Conservation (phyloP, 2,888 invertebrate species). For the Polia nebulosa region DNA sequence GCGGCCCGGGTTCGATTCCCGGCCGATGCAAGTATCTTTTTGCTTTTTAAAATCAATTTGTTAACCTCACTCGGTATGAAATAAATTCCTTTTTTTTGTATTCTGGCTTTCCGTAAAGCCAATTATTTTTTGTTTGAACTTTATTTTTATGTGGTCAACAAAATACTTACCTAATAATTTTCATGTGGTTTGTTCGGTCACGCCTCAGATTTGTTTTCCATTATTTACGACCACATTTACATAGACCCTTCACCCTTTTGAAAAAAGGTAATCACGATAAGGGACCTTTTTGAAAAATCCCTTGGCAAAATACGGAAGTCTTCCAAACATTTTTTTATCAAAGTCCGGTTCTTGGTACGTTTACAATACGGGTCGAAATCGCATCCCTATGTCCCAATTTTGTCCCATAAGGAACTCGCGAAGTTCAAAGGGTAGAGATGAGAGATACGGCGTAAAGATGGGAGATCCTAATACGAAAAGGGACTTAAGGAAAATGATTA, state of each 20-base stretch:
- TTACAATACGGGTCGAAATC: constrained; percentile 40
- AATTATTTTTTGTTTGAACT: background rate
- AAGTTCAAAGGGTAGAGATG: constrained; percentile 51
- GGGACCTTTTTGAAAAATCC: constrained; percentile 27
- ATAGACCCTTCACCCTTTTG: background rate
- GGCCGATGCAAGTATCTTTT: constrained; percentile 80
- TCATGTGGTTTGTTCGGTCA: constrained; percentile 25
- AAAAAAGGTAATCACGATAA: constrained; percentile 42
- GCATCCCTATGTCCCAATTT: constrained; percentile 24
- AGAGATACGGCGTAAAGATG: constrained; percentile 24
- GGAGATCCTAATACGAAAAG: background rate
- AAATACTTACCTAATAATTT: constrained; percentile 16
- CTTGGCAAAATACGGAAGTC: constrained; percentile 18
- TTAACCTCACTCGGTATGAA: no score
- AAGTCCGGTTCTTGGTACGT: constrained; percentile 15
- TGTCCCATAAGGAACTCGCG: constrained; percentile 27
- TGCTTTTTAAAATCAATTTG: background rate
- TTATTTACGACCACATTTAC: constrained; percentile 31
- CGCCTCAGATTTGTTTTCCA: constrained; percentile 33
- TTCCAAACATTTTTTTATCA: constrained; percentile 38
- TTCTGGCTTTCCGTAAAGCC: background rate
- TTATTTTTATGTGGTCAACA: background rate
- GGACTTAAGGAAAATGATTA: constrained; percentile 1
- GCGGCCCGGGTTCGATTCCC: constrained; percentile 88
- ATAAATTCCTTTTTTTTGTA: background rate